Evolutionary conservation across 2,113 vertebrate genomes (phyloP), one percentile per base, ranked within the genome.

Genomic region (Scortum barcoo): DNA sequence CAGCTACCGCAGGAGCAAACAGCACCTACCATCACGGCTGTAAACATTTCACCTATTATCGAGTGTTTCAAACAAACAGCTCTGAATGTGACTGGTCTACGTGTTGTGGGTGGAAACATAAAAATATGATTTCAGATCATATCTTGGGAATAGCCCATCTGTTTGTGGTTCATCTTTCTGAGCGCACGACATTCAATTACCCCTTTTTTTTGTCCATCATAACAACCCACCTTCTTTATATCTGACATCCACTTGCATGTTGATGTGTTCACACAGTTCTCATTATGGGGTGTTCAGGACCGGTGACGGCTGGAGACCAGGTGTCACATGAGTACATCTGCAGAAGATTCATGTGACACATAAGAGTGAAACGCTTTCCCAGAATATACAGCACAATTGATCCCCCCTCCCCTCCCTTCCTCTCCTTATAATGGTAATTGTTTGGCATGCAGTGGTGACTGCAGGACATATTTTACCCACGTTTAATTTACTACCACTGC

Each of bases 1-100:
- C 46, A 44, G 63, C 26, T 83, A 63, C 53, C 54, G 61, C 68
- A 44, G 72, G 61, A n/a, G 46, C 22, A 80, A 80, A 76, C 65
- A 72, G 66, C 60, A 65, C 57, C 68, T 24, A 51, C 16, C 7
- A 66, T 60, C 44, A 48, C 36, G 36, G 42, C 20, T 28, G 42
- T 30, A 38, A 38, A 72, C 71, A 38, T 36, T 9, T 7, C 6
- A 65, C 54, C 19, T 50, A 24, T 46, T 42, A 17, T 46, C 13
- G 38, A 46, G 30, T 50, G 19, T 50, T 84, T 74, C 7, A 22
- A 78, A 75, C 54, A 68, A 44, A 38, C 20, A 63, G 33, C 40
- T 76, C 44, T 62, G 16, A 67, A 50, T 44, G 42, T 62, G 26
- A 17, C 16, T 17, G 22, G 20, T 74, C 33, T 22, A 7, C 48